Evolutionary conservation across 2,888 invertebrate genomes (phyloP).

Genomic region (Creontiades dilutus): DNA sequence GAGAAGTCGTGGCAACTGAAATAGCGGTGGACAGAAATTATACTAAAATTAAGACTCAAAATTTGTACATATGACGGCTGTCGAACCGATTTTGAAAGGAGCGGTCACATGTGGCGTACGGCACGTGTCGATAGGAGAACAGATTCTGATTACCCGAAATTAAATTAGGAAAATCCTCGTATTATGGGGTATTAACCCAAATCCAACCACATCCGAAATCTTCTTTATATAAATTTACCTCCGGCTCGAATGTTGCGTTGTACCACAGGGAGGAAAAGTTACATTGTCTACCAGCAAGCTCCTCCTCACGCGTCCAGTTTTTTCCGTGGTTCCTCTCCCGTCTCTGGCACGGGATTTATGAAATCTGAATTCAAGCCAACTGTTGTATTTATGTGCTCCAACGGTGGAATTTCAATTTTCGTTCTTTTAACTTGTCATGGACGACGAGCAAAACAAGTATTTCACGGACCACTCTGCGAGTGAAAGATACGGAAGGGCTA

Average conservation of each 20-base stretch:
- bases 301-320: not conserved
- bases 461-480: not conserved
- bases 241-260: not conserved
- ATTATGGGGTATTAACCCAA: too few species aligned
- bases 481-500: too few species aligned
- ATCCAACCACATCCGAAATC: too few species aligned
- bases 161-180: too few species aligned
- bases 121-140: too few species aligned
- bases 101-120: too few species aligned
- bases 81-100: too few species aligned
- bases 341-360: not conserved
- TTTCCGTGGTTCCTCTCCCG: not conserved
- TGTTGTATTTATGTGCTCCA: conserved; percentile 30
- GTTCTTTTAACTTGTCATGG: not conserved
- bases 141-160: too few species aligned
- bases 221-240: not conserved
- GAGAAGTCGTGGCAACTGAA: too few species aligned
- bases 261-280: not conserved
- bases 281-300: not conserved
- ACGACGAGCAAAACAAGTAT: not conserved
- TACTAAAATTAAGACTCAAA: too few species aligned
- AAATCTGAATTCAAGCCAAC: conserved; percentile 30
- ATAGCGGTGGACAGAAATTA: too few species aligned
- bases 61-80: too few species aligned
- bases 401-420: not conserved